phyloP scores from a whole-genome alignment of 2,113 vertebrate species.

The Holacanthus passer region DNA sequence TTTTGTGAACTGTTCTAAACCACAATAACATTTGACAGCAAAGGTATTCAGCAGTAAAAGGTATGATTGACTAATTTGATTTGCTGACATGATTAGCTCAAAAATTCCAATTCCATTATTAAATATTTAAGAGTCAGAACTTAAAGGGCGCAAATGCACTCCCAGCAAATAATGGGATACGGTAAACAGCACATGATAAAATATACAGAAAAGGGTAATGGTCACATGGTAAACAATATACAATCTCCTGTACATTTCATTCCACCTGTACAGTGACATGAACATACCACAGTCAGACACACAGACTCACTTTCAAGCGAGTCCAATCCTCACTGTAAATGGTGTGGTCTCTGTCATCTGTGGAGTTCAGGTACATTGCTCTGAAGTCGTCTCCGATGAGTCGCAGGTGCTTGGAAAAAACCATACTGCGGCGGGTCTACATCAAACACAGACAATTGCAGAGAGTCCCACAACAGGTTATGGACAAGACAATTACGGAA shows the following conservation, averaged over 20 bases:
- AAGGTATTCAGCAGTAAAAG: neutral
- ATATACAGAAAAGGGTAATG: neutral
- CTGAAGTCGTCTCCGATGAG: slow-evolving; percentile 91
- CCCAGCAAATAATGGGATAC: too few relatives aligned
- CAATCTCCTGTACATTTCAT: neutral
- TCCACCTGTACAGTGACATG: neutral
- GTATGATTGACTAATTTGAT: neutral
- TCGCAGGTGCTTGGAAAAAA: slow-evolving; percentile 94
- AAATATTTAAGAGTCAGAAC: neutral
- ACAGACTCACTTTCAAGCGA: slow-evolving; percentile 88
- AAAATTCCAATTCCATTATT: neutral
- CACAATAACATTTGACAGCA: neutral
- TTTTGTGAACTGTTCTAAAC: neutral
- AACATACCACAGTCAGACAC: neutral
- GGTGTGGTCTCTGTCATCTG: slow-evolving; percentile 86
- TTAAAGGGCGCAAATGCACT: neutral
- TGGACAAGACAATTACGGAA: too few relatives aligned
- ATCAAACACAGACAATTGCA: slow-evolving; percentile 8
- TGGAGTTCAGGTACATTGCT: slow-evolving; percentile 89
- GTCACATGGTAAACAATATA: neutral
- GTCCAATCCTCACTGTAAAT: slow-evolving; percentile 93
- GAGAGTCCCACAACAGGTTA: too few relatives aligned
- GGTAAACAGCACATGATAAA: too few relatives aligned
- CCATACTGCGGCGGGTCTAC: slow-evolving; percentile 96
- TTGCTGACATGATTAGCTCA: neutral